A percentile compares a stretch with the other conserved stretches of the same genome.
These are phyloP conservation scores for Labeo rohita DNA, from an alignment of 2,113 vertebrate species.

Conservation along the genomic window DNA sequence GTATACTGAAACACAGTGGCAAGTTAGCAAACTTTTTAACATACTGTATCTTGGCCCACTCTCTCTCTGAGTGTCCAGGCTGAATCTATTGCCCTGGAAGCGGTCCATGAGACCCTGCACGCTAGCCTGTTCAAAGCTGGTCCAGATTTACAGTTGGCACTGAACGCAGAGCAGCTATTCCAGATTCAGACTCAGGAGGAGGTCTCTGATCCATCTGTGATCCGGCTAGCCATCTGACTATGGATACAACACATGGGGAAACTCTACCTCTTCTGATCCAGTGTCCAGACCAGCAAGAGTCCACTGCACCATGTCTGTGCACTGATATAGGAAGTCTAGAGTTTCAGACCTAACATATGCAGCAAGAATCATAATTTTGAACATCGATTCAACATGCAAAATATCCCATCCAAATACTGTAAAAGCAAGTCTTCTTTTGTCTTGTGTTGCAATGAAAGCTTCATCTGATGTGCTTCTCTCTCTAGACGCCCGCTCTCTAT, in stretches of 20 bases:
- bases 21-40: slow-evolving; percentile 5
- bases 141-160: slow-evolving; percentile 81
- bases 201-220: slow-evolving; percentile 67
- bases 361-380: slow-evolving; percentile 3
- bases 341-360: slow-evolving; percentile 37
- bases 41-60: neutral
- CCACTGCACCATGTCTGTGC: slow-evolving; percentile 3
- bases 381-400: neutral
- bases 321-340: slow-evolving; percentile 19
- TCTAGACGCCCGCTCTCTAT: neutral
- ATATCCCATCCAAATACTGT: neutral
- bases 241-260: slow-evolving; percentile 76
- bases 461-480: neutral
- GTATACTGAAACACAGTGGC: slow-evolving; percentile 6
- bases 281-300: neutral
- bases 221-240: slow-evolving; percentile 78
- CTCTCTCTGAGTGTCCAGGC: slow-evolving; percentile 60
- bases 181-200: slow-evolving; percentile 71
- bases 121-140: slow-evolving; percentile 75
- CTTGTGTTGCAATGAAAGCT: neutral
- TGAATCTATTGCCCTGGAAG: slow-evolving; percentile 77
- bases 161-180: slow-evolving; percentile 65
- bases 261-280: neutral
- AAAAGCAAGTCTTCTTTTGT: neutral
- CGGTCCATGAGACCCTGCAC: slow-evolving; percentile 70